Conservation (phyloP, 2,888 invertebrate species). For the Apamea anceps region DNA sequence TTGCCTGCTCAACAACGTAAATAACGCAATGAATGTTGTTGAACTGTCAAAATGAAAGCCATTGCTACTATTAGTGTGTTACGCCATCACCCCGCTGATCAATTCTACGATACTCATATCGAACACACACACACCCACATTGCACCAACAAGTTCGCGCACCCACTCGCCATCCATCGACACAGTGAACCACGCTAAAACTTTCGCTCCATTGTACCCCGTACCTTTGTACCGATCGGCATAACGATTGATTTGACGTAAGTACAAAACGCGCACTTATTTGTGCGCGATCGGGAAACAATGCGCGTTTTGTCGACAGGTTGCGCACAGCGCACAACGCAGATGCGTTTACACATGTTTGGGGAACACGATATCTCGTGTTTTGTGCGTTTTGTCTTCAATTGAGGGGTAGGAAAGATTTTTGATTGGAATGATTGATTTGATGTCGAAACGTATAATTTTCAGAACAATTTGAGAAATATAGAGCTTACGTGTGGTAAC, state of each 20-base stretch:
- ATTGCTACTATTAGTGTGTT: no score
- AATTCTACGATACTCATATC: not conserved
- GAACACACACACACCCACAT: no score
- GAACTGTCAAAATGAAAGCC: no score
- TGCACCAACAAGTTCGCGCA: conserved; percentile 37
- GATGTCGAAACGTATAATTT: conserved; percentile 36
- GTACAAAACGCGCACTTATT: conserved; percentile 87
- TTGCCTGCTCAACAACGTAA: no score
- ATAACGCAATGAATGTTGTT: no score
- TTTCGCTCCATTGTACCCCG: conserved; percentile 78
- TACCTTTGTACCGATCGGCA: conserved; percentile 85
- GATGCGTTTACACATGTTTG: conserved; percentile 67
- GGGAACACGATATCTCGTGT: conserved; percentile 57
- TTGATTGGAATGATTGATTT: conserved; percentile 49
- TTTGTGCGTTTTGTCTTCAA: conserved; percentile 52
- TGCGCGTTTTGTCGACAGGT: conserved; percentile 63
- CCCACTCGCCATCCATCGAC: conserved; percentile 16
- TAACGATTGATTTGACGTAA: conserved; percentile 85
- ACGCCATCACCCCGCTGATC: no score
- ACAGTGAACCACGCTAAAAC: conserved; percentile 79
- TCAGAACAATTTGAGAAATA: not conserved
- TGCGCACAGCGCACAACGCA: conserved; percentile 74
- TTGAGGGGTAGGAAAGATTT: conserved; percentile 32
- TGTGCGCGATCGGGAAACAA: conserved; percentile 75
- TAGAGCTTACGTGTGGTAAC: no score